A percentile compares a stretch with the other conserved stretches of the same genome.
Conservation (phyloP, 1,140 invertebrate genomes). For the Temnothorax longispinosus region DNA sequence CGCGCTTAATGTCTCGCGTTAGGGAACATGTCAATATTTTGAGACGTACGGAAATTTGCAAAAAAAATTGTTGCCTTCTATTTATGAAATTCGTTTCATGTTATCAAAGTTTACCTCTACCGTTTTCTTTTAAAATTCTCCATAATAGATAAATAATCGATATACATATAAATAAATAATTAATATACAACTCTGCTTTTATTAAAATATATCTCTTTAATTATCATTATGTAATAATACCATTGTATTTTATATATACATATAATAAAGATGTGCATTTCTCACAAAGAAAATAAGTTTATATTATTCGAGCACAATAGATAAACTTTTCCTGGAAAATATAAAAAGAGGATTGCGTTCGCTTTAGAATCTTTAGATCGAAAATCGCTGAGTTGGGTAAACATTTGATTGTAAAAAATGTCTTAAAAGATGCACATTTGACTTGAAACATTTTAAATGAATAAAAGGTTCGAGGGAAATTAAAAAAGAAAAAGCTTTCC, state of each 20-base stretch:
- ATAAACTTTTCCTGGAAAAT: not conserved
- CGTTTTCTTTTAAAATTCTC: not conserved
- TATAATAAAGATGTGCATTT: not conserved
- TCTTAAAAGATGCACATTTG: not conserved
- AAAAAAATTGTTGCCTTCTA: not conserved
- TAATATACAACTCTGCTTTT: not conserved
- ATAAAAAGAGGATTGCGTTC: not conserved
- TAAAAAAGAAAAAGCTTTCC: not conserved
- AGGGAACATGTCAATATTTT: not conserved
- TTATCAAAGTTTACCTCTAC: not conserved
- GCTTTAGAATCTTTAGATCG: not conserved
- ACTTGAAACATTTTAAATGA: conserved; percentile 2
- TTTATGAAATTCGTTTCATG: not conserved
- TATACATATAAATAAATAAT: not conserved
- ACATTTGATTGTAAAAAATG: not conserved
- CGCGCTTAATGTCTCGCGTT: not conserved
- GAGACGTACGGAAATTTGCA: not conserved
- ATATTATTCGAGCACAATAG: not conserved
- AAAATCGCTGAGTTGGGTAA: not conserved
- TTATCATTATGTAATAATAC: not conserved
- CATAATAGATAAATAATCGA: not conserved
- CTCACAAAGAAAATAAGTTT: not conserved
- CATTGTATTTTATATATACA: not conserved
- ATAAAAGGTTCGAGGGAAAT: conserved; percentile 2
- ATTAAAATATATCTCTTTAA: not conserved